Evolutionary conservation across 2,888 invertebrate genomes (phyloP), one percentile per base, ranked within the genome.

Genomic region (Desoria tigrina): DNA sequence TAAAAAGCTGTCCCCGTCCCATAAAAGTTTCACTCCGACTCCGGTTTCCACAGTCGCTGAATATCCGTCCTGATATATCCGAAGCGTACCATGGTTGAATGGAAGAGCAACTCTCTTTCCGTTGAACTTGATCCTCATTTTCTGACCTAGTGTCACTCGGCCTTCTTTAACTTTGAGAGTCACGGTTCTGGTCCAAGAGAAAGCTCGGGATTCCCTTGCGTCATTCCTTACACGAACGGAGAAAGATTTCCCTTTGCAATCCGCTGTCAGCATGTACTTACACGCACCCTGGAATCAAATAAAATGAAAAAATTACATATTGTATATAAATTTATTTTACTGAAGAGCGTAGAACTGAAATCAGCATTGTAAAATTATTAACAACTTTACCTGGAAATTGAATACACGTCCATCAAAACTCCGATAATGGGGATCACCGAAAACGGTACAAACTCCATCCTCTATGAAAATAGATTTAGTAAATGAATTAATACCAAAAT

Each of bases 341-440:
- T 39, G 9, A 16, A 39, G 39, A 39, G 39, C 2, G 11, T 60
- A 54, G 54, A 16, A 42, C 3, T 26, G 53, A 27, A 16, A 27
- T 16, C 39, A 39, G 9, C 39, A 39, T 39, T 11, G 39, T 39
- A 9, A 16, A 27, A 7, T 6, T 6, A 21, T 3, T 49, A 24
- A 26, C 3, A 24, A 18, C 6, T 51, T 51, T 71, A 76, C 76
- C 68, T 92, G 92, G 79, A 96, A 96, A 79, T 91, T 93, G 81
- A 89, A 96, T 78, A 93, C 90, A 79, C 90, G 90, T 42, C 95
- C 94, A 78, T 97, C 97, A 80, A 95, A 97, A 3, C 94, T 94
- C 78, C 90, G 88, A 79, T 95, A 96, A 80, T 96, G 95, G 0
- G 95, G 94, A 80, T 95, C 94, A 1, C 95, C 95, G 77, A 93